These are phyloP conservation scores for Oryctes rhinoceros DNA, from an alignment of 1,140 invertebrate species.

Conservation along the genomic window DNA sequence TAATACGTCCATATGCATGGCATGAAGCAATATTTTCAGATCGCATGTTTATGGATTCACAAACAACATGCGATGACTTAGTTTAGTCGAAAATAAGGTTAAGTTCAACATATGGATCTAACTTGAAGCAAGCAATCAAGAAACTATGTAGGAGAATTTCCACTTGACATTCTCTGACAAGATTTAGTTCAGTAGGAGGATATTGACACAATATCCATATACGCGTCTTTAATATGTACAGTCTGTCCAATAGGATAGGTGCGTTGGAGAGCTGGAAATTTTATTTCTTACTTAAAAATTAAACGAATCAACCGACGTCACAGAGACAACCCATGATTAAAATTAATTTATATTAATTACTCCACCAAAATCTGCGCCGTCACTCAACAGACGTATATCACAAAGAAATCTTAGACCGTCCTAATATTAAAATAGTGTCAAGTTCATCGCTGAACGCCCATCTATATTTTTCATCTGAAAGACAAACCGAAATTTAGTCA, in stretches of 20 bases:
- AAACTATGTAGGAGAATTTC: neutral
- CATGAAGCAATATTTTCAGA: neutral
- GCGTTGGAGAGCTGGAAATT: too few relatives aligned
- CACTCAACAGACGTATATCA: too few relatives aligned
- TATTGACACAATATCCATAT: neutral
- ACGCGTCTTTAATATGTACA: too few relatives aligned
- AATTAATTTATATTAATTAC: too few relatives aligned
- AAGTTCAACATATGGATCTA: constrained; percentile 23
- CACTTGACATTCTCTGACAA: neutral
- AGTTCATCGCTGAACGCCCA: neutral
- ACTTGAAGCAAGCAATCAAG: neutral
- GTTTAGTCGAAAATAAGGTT: constrained; percentile 13
- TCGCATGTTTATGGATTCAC: constrained; percentile 15
- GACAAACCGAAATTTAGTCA: neutral
- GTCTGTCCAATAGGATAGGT: neutral
- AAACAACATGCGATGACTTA: constrained; percentile 6
- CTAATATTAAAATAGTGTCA: neutral
- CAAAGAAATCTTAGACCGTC: too few relatives aligned
- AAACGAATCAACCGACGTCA: too few relatives aligned
- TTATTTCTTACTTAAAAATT: too few relatives aligned
- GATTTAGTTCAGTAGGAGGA: constrained; percentile 7
- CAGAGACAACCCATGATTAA: too few relatives aligned
- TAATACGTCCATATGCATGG: neutral
- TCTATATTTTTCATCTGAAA: constrained; percentile 1
- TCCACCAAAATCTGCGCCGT: too few relatives aligned